Evolutionary conservation across 2,797 vertebrate genomes (phyloP).

Genomic region (Spinus olivaceus): DNA sequence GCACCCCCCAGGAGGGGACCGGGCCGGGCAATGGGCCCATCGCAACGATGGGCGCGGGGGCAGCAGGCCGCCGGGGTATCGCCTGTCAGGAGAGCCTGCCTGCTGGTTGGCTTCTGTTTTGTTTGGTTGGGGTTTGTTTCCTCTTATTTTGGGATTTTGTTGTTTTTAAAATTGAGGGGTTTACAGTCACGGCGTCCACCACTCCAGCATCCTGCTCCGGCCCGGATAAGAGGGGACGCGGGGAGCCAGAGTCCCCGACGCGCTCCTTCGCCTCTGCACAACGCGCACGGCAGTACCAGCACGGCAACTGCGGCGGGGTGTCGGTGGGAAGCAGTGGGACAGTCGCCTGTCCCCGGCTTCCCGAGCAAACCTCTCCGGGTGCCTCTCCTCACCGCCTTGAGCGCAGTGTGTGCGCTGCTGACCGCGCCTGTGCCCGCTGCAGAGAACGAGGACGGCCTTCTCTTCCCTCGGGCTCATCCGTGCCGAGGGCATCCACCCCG

Average conservation of each 20-base stretch:
- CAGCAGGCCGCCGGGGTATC: not conserved
- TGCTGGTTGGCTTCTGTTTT: not conserved
- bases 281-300: not conserved
- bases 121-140: fast-evolving
- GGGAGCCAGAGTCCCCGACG: not conserved
- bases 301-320: no score
- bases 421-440: not conserved
- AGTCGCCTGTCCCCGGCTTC: not conserved
- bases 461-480: not conserved
- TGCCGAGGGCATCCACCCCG: not conserved
- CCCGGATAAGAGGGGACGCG: not conserved
- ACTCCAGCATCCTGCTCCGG: not conserved
- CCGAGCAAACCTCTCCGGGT: not conserved
- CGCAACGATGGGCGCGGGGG: no score
- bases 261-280: not conserved
- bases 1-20: fast-evolving
- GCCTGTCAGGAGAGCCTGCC: not conserved
- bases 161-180: not conserved
- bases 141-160: not conserved
- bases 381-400: fast-evolving
- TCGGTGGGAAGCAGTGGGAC: not conserved
- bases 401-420: not conserved
- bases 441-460: not conserved
- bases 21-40: not conserved
- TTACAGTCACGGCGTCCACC: not conserved